Evolutionary conservation across 2,888 invertebrate species (phyloP).

Genomic region (Hylaea fasciaria): DNA sequence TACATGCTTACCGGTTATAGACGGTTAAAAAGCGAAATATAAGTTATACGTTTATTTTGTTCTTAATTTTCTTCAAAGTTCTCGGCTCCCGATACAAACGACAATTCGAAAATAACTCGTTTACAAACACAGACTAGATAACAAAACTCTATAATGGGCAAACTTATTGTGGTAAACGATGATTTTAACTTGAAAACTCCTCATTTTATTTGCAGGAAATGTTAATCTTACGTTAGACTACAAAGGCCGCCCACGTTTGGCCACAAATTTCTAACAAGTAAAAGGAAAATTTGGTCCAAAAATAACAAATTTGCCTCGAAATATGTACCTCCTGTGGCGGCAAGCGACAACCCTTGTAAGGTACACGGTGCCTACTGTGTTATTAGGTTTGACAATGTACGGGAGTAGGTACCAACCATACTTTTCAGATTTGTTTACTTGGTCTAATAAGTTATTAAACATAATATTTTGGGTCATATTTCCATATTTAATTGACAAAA

Average conservation of each 20-base stretch:
- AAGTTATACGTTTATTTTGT: no score
- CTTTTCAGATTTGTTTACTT: constrained; percentile 13
- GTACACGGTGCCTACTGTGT: constrained; percentile 19
- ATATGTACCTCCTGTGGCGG: constrained; percentile 47
- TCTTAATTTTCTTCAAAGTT: no score
- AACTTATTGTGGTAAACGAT: no score
- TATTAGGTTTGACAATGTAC: constrained; percentile 29
- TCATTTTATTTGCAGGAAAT: background rate
- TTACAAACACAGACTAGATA: no score
- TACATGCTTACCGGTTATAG: no score
- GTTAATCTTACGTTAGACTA: constrained; percentile 3
- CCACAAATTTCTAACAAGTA: constrained; percentile 31
- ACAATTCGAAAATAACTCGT: no score
- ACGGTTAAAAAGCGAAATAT: no score
- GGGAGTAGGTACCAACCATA: constrained; percentile 16
- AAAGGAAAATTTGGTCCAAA: constrained; percentile 25
- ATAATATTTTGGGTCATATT: background rate
- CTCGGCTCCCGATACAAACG: no score
- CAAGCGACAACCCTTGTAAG: constrained; percentile 39
- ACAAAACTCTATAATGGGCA: no score
- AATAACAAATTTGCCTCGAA: constrained; percentile 47
- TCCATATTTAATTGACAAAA: no score
- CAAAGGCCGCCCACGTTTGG: constrained; percentile 20
- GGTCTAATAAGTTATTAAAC: no score
- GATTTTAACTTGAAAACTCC: no score